Evolutionary conservation across 2,113 vertebrate genomes (phyloP).

Genomic region (Hyperoodon ampullatus): DNA sequence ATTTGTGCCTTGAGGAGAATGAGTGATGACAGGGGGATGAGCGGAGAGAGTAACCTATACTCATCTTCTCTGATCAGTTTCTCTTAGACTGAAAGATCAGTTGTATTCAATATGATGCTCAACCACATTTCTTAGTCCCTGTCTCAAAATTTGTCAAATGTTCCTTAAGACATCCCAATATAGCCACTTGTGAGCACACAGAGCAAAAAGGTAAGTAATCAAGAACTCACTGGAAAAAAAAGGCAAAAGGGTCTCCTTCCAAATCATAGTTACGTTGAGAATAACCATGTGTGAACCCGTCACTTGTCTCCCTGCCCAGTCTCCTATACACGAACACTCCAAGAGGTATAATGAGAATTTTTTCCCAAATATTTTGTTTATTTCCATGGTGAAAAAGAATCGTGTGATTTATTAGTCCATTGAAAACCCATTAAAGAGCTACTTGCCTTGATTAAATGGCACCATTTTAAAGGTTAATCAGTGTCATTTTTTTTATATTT

Average conservation of each 20-base stretch:
- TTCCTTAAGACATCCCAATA: background rate
- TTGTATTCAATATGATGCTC: background rate
- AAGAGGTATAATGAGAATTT: slow-evolving; percentile 34
- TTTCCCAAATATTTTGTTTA: slow-evolving; percentile 68
- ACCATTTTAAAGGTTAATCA: slow-evolving; percentile 84
- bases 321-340: background rate
- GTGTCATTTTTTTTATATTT: slow-evolving; percentile 81
- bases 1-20: background rate
- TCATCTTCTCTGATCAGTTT: slow-evolving; percentile 26
- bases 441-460: slow-evolving; percentile 83
- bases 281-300: background rate
- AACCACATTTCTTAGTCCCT: background rate
- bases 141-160: background rate
- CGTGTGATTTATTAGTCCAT: slow-evolving; percentile 84
- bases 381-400: slow-evolving; percentile 72
- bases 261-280: background rate
- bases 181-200: background rate
- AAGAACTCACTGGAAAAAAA: background rate
- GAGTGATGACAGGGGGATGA: background rate
- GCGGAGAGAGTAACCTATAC: background rate
- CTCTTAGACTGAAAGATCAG: background rate
- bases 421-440: slow-evolving; percentile 85
- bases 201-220: background rate
- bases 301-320: background rate
- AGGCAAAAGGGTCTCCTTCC: background rate